phyloP scores from a whole-genome alignment of 2,888 invertebrate genomes.

The Acrobeloides nanus region DNA sequence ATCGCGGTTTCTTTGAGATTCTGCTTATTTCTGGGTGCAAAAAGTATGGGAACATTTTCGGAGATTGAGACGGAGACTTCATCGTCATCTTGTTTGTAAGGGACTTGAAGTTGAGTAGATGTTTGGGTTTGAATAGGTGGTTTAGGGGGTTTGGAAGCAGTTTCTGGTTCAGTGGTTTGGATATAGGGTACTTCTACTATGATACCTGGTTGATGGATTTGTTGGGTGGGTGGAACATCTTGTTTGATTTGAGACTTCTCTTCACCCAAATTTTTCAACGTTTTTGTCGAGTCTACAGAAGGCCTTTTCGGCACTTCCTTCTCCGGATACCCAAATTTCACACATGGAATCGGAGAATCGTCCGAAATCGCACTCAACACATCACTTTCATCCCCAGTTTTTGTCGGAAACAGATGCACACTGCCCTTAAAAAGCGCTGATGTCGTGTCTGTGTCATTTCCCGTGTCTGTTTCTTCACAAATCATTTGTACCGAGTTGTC shows the following conservation, averaged over 20 bases:
- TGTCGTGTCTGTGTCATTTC: slow-evolving; percentile 36
- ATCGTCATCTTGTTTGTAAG: not conserved
- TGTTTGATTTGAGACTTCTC: too few relatives aligned
- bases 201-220: too few relatives aligned
- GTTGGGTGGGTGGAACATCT: too few relatives aligned
- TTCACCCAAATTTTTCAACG: too few relatives aligned
- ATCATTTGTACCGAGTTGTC: slow-evolving; percentile 45
- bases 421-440: slow-evolving; percentile 31
- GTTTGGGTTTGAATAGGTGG: not conserved
- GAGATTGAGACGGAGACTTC: not conserved
- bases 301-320: too few relatives aligned
- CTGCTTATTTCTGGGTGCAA: too few relatives aligned
- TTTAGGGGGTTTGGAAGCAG: slow-evolving; percentile 3
- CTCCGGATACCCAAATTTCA: slow-evolving; percentile 7
- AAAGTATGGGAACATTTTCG: slow-evolving; percentile 20
- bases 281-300: too few relatives aligned
- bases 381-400: slow-evolving; percentile 12
- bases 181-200: too few relatives aligned
- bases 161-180: too few relatives aligned
- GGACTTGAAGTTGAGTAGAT: not conserved
- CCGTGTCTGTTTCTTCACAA: slow-evolving; percentile 43
- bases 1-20: slow-evolving; percentile 47
- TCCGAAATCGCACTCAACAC: slow-evolving; percentile 4
- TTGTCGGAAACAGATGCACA: slow-evolving; percentile 10
- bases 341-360: slow-evolving; percentile 12